phyloP scores from a whole-genome alignment of 2,888 invertebrate genomes.

The Spodoptera littoralis region DNA sequence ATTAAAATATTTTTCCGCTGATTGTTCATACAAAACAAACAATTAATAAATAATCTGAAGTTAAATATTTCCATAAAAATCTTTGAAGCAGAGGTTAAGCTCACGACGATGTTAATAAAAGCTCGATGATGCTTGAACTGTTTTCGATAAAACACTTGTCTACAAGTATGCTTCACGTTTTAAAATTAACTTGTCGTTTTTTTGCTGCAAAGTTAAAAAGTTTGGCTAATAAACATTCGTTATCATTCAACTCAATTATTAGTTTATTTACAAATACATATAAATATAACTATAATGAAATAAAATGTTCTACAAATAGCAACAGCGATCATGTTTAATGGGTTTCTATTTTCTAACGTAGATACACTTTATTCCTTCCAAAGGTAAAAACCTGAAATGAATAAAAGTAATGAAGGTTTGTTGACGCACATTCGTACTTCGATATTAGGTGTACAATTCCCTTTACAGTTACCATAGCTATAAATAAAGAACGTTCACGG shows the following conservation, averaged over 20 bases:
- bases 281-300: no score
- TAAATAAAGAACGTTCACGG: conserved; percentile 30
- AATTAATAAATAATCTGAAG: neutral
- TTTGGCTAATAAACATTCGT: neutral
- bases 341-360: no score
- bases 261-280: no score
- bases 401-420: neutral
- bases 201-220: conserved; percentile 17
- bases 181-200: conserved; percentile 30
- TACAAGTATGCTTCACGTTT: conserved; percentile 46
- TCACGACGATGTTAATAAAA: conserved; percentile 12
- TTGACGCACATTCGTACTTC: conserved; percentile 3
- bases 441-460: conserved; percentile 8
- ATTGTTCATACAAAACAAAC: neutral
- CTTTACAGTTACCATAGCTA: conserved; percentile 11
- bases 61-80: conserved; percentile 4
- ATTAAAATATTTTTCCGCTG: no score
- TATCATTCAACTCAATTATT: no score
- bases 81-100: conserved; percentile 2
- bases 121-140: conserved; percentile 51
- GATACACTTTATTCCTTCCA: no score
- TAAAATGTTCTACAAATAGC: no score
- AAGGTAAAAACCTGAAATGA: no score
- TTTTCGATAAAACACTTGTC: conserved; percentile 56
- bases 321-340: no score